Evolutionary conservation across 2,888 invertebrate species (phyloP).

Genomic region (Gari tellinella): DNA sequence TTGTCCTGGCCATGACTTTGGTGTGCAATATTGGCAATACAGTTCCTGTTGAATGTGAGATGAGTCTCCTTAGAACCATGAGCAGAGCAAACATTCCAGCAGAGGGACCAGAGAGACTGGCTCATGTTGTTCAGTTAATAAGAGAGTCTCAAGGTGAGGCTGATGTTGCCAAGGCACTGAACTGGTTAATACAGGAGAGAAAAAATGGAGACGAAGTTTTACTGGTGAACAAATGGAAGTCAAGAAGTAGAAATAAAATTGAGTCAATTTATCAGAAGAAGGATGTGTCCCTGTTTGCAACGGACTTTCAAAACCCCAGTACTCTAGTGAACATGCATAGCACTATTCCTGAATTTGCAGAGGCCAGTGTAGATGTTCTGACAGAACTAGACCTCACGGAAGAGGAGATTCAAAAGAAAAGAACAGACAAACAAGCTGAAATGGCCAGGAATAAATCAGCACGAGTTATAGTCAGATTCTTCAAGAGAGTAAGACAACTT

Average conservation of each 20-base stretch:
- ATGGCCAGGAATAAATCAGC: conserved; percentile 30
- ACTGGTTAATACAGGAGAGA: conserved; percentile 38
- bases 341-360: neutral
- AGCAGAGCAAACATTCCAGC: conserved; percentile 36
- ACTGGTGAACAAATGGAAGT: conserved; percentile 51
- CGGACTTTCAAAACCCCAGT: neutral
- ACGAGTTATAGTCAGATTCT: conserved; percentile 34
- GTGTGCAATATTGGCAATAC: conserved; percentile 66
- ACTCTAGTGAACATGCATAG: conserved; percentile 1
- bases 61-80: conserved; percentile 44
- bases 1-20: conserved; percentile 62
- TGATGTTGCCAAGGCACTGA: conserved; percentile 46
- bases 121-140: conserved; percentile 27
- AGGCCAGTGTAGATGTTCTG: conserved; percentile 3
- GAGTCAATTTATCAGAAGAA: conserved; percentile 8
- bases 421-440: conserved; percentile 41
- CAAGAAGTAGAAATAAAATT: conserved; percentile 12
- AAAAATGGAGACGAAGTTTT: conserved; percentile 37
- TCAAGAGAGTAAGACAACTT: conserved; percentile 28
- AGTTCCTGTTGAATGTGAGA: conserved; percentile 46
- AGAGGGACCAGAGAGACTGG: conserved; percentile 50
- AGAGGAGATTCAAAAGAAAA: conserved; percentile 49
- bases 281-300: conserved; percentile 13
- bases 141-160: conserved; percentile 41
- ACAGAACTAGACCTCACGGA: conserved; percentile 37